These are phyloP conservation scores for Podabrus alpinus DNA, from an alignment of 2,888 invertebrate genomes.

Conservation along the genomic window DNA sequence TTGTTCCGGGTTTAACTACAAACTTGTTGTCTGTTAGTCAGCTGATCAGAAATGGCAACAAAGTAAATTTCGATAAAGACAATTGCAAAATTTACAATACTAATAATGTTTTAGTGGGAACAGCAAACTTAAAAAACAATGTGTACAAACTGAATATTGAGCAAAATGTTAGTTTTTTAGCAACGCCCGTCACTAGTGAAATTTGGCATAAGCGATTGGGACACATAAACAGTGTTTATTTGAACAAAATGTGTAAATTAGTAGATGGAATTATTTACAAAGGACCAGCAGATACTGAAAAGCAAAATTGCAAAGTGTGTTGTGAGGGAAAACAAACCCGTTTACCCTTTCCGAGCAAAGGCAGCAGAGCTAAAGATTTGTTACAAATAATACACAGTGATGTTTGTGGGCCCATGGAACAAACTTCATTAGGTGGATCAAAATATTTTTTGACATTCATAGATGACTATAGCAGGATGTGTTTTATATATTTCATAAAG, in stretches of 20 bases:
- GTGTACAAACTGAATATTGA: neutral
- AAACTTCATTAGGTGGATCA: slow-evolving; percentile 4
- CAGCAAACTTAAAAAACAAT: slow-evolving; percentile 8
- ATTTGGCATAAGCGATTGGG: slow-evolving; percentile 23
- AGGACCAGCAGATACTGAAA: neutral
- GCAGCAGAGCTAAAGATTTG: slow-evolving; percentile 28
- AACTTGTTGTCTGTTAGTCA: slow-evolving; percentile 28
- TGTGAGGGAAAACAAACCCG: slow-evolving; percentile 39
- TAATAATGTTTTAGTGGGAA: slow-evolving; percentile 11
- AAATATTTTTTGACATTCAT: slow-evolving; percentile 5
- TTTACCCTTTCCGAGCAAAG: slow-evolving; percentile 35
- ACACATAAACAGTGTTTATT: slow-evolving; percentile 3
- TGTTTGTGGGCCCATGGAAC: slow-evolving; percentile 28
- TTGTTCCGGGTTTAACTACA: slow-evolving; percentile 19
- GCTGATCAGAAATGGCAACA: slow-evolving; percentile 20
- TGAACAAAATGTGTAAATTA: neutral
- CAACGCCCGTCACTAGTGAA: too few relatives aligned
- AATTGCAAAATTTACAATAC: slow-evolving; percentile 21
- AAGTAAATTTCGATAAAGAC: slow-evolving; percentile 12
- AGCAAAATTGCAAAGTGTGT: slow-evolving; percentile 29
- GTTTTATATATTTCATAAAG: slow-evolving; percentile 23
- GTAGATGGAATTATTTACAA: neutral
- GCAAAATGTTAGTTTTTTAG: too few relatives aligned
- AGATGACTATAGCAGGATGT: slow-evolving; percentile 10
- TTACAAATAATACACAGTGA: slow-evolving; percentile 39